These are phyloP conservation scores for Coelinius sp. DNA, from an alignment of 2,888 invertebrate species.

Conservation along the genomic window DNA sequence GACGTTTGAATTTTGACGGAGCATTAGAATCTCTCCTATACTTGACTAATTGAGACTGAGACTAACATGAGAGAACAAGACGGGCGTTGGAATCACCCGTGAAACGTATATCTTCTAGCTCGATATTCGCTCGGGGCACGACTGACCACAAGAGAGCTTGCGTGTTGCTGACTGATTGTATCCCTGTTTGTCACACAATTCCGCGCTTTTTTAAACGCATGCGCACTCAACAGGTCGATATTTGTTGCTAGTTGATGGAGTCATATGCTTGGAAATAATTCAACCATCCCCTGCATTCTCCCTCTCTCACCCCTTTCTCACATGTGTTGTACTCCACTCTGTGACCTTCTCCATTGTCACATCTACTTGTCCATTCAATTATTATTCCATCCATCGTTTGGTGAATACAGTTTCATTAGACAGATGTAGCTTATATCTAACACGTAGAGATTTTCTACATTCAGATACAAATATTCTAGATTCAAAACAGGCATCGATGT, in stretches of 20 bases:
- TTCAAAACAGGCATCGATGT: slow-evolving; percentile 58
- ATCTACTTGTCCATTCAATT: background rate
- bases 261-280: slow-evolving; percentile 15
- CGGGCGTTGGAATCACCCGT: slow-evolving; percentile 46
- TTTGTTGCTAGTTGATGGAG: slow-evolving; percentile 29
- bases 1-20: background rate
- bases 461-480: background rate
- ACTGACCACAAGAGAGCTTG: slow-evolving; percentile 38
- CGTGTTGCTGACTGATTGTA: slow-evolving; percentile 39
- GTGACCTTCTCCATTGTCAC: slow-evolving; percentile 38
- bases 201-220: slow-evolving; percentile 64
- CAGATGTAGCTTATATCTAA: background rate
- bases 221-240: slow-evolving; percentile 59
- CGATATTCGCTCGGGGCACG: slow-evolving; percentile 33
- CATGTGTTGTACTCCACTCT: background rate
- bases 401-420: background rate
- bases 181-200: slow-evolving; percentile 49
- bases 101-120: slow-evolving; percentile 7
- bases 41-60: background rate
- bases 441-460: background rate
- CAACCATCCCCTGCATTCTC: slow-evolving; percentile 2
- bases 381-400: background rate
- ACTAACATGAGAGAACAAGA: slow-evolving; percentile 28
- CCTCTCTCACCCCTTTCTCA: slow-evolving; percentile 37
- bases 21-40: background rate